phyloP scores from a whole-genome alignment of 2,888 invertebrate genomes.

The Sesamia inferens region DNA sequence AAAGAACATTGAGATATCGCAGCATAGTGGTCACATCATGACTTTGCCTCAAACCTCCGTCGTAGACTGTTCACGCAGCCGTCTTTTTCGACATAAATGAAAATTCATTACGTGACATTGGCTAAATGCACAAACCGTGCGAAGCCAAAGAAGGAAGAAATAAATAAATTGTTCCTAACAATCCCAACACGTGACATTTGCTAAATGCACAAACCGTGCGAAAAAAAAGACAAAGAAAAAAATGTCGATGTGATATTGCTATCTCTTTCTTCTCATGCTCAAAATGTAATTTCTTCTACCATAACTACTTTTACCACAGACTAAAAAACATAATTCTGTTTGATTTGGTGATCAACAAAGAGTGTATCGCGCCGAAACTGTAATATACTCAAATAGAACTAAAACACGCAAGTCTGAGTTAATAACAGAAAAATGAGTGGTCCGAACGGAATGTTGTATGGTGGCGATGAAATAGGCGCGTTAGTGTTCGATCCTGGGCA shows the following conservation, averaged over 20 bases:
- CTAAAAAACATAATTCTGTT: constrained; percentile 8
- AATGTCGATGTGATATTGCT: not conserved
- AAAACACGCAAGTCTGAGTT: constrained; percentile 11
- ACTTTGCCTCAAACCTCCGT: no score
- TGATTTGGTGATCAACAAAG: constrained; percentile 56
- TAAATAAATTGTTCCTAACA: no score
- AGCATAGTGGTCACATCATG: no score
- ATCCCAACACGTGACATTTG: no score
- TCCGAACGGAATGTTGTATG: constrained; percentile 94
- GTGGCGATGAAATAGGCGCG: constrained; percentile 99
- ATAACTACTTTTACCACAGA: constrained; percentile 33
- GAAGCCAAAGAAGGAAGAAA: no score
- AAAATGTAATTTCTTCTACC: not conserved
- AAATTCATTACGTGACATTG: no score
- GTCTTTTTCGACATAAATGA: no score
- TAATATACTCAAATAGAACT: constrained; percentile 1
- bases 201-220: no score
- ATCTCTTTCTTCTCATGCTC: constrained; percentile 19
- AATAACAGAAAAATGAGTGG: constrained; percentile 79
- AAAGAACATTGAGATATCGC: no score
- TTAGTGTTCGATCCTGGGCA: constrained; percentile 98
- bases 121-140: no score
- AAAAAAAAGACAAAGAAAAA: no score
- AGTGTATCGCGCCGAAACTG: constrained; percentile 55
- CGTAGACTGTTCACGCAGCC: no score